Evolutionary conservation across 2,113 vertebrate genomes (phyloP).

Genomic region (Bos indicus): DNA sequence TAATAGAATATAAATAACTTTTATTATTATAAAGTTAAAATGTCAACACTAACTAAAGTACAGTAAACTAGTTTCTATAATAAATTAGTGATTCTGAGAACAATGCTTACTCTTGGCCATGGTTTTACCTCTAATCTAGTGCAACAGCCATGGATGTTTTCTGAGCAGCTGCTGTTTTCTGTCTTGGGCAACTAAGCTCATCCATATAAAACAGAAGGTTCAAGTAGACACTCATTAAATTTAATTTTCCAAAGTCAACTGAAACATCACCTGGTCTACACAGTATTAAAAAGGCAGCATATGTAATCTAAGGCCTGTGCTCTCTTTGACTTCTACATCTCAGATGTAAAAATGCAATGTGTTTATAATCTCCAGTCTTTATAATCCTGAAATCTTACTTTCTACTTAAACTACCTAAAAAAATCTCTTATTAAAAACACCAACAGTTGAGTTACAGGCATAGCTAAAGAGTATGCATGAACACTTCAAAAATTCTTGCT

Average conservation of each 20-base stretch:
- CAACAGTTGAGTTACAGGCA: background rate
- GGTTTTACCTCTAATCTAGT: background rate
- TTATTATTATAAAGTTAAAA: slow-evolving; percentile 6
- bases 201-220: background rate
- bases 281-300: background rate
- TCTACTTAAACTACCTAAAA: slow-evolving; percentile 1
- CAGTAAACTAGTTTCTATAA: background rate
- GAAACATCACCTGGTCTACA: background rate
- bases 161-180: slow-evolving; percentile 24
- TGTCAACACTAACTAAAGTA: background rate
- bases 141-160: background rate
- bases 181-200: background rate
- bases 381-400: background rate
- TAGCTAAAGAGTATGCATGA: background rate
- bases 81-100: background rate
- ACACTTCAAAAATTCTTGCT: background rate
- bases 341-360: background rate
- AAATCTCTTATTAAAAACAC: background rate
- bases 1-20: background rate
- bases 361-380: background rate
- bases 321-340: background rate
- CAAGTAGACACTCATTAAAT: slow-evolving; percentile 27
- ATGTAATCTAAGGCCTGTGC: background rate
- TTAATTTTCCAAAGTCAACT: slow-evolving; percentile 22
- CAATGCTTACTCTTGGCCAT: background rate